Percentiles rank a stretch among this genome's conserved stretches.
Evolutionary conservation across 2,888 invertebrate species (phyloP).

Genomic region (Bombyx huttoni): DNA sequence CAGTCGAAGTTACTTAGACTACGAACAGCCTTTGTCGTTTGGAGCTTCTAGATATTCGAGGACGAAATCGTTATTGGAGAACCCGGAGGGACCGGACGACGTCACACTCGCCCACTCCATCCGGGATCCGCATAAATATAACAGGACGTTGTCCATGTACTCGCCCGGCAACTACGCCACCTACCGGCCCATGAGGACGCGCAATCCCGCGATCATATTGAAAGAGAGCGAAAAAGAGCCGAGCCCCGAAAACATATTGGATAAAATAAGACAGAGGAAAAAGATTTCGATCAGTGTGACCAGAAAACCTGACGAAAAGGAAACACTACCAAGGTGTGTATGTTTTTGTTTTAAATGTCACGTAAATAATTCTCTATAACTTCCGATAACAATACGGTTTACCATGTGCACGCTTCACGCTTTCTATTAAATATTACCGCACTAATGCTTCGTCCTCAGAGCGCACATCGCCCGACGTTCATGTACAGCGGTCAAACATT

Average conservation of each 20-base stretch:
- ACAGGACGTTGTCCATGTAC: constrained; percentile 60
- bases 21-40: constrained; percentile 52
- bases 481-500: constrained; percentile 2
- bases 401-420: constrained; percentile 68
- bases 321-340: constrained; percentile 64
- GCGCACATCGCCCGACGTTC: constrained; percentile 16
- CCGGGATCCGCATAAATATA: constrained; percentile 55
- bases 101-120: constrained; percentile 30
- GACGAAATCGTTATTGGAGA: constrained; percentile 60
- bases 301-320: constrained; percentile 58
- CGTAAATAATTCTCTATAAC: constrained; percentile 66
- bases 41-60: constrained; percentile 51
- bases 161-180: constrained; percentile 66
- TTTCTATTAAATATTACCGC: constrained; percentile 58
- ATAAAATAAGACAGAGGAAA: constrained; percentile 65
- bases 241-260: constrained; percentile 64
- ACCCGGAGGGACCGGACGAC: constrained; percentile 43
- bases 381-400: constrained; percentile 52
- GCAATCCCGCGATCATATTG: constrained; percentile 63
- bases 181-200: constrained; percentile 60
- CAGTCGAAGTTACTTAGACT: constrained; percentile 50
- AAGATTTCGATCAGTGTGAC: constrained; percentile 64
- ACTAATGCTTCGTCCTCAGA: constrained; percentile 52
- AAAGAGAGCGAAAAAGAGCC: constrained; percentile 66
- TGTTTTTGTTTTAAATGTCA: constrained; percentile 41